Evolutionary conservation across 2,113 vertebrate genomes (phyloP).

Genomic region (Pangasianodon gigas): DNA sequence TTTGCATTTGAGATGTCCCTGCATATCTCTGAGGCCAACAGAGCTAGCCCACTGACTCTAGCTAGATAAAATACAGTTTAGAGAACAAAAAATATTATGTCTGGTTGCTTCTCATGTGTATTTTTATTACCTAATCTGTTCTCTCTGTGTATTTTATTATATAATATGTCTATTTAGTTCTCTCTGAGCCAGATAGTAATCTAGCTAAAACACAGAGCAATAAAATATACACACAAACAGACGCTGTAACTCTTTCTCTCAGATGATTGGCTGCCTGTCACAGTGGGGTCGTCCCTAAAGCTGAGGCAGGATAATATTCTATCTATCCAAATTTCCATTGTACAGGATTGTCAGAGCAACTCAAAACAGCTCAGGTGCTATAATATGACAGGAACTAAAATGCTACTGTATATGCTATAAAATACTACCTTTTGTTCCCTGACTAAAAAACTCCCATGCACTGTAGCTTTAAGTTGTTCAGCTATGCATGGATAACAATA

Average conservation of each 20-base stretch:
- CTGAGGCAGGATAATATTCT: background rate
- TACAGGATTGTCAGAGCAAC: background rate
- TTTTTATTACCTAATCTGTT: background rate
- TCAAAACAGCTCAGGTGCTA: background rate
- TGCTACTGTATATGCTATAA: background rate
- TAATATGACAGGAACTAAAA: background rate
- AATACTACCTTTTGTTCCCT: background rate
- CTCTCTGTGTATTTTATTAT: background rate
- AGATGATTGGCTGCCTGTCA: background rate
- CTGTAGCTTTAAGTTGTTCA: background rate
- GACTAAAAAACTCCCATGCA: background rate
- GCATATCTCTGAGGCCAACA: background rate
- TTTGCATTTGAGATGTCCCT: background rate
- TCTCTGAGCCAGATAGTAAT: background rate
- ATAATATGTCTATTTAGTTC: slow-evolving; percentile 15
- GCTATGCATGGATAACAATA: background rate
- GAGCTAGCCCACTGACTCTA: background rate
- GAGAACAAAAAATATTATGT: slow-evolving; percentile 11
- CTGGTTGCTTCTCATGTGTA: slow-evolving; percentile 14
- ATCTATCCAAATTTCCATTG: background rate
- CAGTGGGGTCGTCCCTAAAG: background rate
- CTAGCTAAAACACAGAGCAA: background rate
- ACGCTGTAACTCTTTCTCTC: background rate
- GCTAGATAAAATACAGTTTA: background rate
- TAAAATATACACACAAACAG: background rate